Percentiles rank a stretch among this genome's conserved stretches.
phyloP scores from a whole-genome alignment of 2,113 vertebrate species.

The Dasyurus viverrinus region DNA sequence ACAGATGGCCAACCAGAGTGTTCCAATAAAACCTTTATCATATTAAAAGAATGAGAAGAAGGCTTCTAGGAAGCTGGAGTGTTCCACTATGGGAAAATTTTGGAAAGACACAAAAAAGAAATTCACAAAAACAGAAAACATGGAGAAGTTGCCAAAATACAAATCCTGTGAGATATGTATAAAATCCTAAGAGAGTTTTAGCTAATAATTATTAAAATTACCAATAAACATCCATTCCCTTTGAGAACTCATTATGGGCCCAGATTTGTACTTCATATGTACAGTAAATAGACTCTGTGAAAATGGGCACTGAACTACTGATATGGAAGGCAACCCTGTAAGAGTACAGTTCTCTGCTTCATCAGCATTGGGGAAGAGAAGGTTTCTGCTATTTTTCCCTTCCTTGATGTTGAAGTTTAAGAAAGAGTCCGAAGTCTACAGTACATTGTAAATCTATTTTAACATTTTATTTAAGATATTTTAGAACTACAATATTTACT shows the following conservation, averaged over 20 bases:
- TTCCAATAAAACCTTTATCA: background rate
- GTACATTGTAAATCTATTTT: constrained; percentile 25
- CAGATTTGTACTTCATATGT: constrained; percentile 62
- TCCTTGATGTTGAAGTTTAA: background rate
- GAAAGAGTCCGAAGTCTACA: constrained; percentile 19
- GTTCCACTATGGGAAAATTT: background rate
- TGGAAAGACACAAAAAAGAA: background rate
- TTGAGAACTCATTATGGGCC: constrained; percentile 65
- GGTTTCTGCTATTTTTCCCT: background rate
- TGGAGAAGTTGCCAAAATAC: background rate
- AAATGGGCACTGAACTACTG: constrained; percentile 50
- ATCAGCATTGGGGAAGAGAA: background rate
- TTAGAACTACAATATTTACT: constrained; percentile 13
- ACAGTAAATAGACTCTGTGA: constrained; percentile 40
- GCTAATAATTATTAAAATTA: constrained; percentile 70
- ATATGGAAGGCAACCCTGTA: constrained; percentile 18
- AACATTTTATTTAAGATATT: constrained; percentile 25
- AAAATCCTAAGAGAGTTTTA: constrained; percentile 68
- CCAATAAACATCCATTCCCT: constrained; percentile 74
- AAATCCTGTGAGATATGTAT: constrained; percentile 58
- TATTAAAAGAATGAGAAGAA: background rate
- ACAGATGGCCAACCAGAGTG: background rate
- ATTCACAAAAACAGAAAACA: background rate
- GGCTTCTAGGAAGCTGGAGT: background rate
- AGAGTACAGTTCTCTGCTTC: constrained; percentile 17